Base-by-base conservation (phyloP, 2,888 invertebrate genomes). In the Tetragonisca angustula region DNA sequence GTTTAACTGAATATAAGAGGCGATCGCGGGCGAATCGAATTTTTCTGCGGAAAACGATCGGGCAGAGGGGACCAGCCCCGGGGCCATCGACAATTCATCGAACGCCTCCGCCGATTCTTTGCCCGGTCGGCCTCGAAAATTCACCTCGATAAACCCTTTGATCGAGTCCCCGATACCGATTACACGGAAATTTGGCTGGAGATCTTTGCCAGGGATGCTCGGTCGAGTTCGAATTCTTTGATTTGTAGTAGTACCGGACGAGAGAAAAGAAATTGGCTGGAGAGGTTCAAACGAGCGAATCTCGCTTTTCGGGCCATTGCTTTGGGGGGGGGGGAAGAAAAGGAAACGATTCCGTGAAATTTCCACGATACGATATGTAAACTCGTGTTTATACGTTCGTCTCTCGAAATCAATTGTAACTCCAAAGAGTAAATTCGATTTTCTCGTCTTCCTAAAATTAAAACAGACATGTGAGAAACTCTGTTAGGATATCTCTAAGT, bases 31-130 rank as follows among this genome's bases (percentile, higher is more conserved):
- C 24, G 61, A 49, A 36, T 27, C 49, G 73, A 50, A 50, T 74
- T 52, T 52, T 52, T 52, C 27, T 59, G 21, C 52, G 17, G 32
- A 43, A 68, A 72, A 50, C 50, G 36, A 71, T 72, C 67, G 5
- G 27, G 4, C 32, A 67, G 65, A 62, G 65, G 71, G 71, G n/a
- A 50, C 79, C 62, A n/a, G n/a, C 56, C n/a, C 50, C 27, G 24
- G 54, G 61, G 76, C 69, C 79, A 88, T 87, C 87, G 88, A 88
- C 88, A 83, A 86, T 88, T 87, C 86, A 79, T 86, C 86, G 65
- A 67, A 59, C 61, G 76, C 77, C 80, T 32, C 79, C 36, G 75
- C 67, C 81, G 86, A 86, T 86, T 83, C 73, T 71, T 78, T 79
- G 68, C 73, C 71, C 69, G 79, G 65, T 65, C 76, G 71, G 19